Evolutionary conservation across 2,888 invertebrate genomes (phyloP), one percentile per base, ranked within the genome.

Genomic region (Pseudococcus viburni): DNA sequence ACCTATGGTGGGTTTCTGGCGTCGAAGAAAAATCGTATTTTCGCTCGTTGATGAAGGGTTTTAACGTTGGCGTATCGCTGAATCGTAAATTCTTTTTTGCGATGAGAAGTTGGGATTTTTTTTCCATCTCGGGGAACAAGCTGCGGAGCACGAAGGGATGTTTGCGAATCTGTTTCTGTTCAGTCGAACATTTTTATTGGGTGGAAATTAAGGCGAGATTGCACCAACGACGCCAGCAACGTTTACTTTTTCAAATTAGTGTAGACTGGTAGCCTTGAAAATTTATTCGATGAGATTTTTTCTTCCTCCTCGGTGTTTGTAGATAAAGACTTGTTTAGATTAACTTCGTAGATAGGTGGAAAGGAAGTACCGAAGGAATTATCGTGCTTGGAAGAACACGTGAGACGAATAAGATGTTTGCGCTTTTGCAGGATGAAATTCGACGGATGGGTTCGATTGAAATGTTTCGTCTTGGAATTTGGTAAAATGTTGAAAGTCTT

Each of bases 21-120:
- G 26, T 68, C 68, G 68, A 68, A 26, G 68, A 68, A 68, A 68
- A 68, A 68, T 68, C 68, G 26, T 68, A 68, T 68, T 68, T 42
- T 68, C 26, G 68, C 15, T 68, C 68, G 68, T 26, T 68, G 68
- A 68, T 68, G 68, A 68, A 68, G 68, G 68, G 68, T 68, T 68
- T 68, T 68, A 68, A 68, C 68, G 68, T 68, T 68, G 68, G 68
- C 68, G 68, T 68, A 68, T 68, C 68, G 26, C 26, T 26, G 68
- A 68, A 68, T 68, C 68, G 68, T 68, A 68, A 68, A 68, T 68
- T 68, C 68, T 68, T 22, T 68, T 68, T 68, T 26, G 68, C 68
- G 55, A 55, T 55, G 55, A 55, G 55, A 55, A 55, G 55, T 55
- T 55, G 55, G 55, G 55, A 55, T 55, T 55, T 55, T 55, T 55